Evolutionary conservation across 2,888 invertebrate species (phyloP).

Genomic region (Synanthedon myopaeformis): DNA sequence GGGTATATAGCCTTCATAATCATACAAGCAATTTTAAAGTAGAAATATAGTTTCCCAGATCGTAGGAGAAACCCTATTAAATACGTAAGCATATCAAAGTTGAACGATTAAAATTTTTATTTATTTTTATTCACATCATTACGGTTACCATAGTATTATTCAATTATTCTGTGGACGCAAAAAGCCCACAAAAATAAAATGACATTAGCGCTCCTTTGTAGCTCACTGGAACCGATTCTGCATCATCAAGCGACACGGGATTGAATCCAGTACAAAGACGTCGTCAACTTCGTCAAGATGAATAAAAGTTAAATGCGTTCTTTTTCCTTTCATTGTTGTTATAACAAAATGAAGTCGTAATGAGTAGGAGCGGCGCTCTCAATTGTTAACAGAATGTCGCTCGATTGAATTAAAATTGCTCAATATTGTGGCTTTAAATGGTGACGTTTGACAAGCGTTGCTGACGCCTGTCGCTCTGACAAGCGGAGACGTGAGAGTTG

Average conservation of each 20-base stretch:
- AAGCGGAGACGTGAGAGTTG: constrained; percentile 12
- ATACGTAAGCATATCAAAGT: too few species aligned
- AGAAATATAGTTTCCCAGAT: too few species aligned
- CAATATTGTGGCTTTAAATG: constrained; percentile 52
- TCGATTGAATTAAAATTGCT: constrained; percentile 62
- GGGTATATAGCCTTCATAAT: too few species aligned
- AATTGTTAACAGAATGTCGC: constrained; percentile 40
- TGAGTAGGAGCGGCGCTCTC: constrained; percentile 40
- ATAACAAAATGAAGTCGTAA: constrained; percentile 41
- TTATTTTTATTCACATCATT: too few species aligned
- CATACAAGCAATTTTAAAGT: too few species aligned
- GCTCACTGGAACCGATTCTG: constrained; percentile 55
- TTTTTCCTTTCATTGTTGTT: neutral
- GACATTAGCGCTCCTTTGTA: constrained; percentile 57
- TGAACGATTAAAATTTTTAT: too few species aligned
- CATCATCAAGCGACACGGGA: constrained; percentile 53
- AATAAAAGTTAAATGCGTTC: too few species aligned
- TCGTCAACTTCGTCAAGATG: constrained; percentile 34
- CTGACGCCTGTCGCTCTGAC: constrained; percentile 42
- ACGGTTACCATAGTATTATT: too few species aligned
- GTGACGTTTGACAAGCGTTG: constrained; percentile 62
- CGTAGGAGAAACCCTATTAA: too few species aligned
- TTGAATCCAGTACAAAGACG: constrained; percentile 58
- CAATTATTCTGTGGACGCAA: too few species aligned
- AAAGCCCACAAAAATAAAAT: constrained; percentile 25